phyloP scores from a whole-genome alignment of 1,140 invertebrate genomes.

The Palaemon carinicauda region DNA sequence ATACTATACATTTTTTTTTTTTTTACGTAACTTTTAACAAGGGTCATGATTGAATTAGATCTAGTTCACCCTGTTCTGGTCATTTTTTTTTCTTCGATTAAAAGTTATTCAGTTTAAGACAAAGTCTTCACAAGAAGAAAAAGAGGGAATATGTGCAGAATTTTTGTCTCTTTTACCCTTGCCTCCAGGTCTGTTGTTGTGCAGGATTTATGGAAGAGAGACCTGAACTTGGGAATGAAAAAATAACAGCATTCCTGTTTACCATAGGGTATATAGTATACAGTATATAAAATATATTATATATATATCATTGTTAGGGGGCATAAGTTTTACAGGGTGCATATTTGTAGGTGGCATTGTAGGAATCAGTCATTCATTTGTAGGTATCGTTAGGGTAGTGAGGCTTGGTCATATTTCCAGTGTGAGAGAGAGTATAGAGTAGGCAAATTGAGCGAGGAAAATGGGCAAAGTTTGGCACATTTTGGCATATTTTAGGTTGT shows the following conservation, averaged over 20 bases:
- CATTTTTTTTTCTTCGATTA: neutral
- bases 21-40: neutral
- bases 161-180: neutral
- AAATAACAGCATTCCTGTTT: no score
- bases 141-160: neutral
- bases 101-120: constrained; percentile 1
- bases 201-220: no score
- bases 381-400: constrained; percentile 24
- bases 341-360: constrained; percentile 24
- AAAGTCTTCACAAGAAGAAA: neutral
- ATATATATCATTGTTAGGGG: no score
- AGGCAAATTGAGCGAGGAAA: no score
- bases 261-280: neutral
- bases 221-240: no score
- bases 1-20: neutral
- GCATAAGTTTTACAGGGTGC: constrained; percentile 35
- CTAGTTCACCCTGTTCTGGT: constrained; percentile 4
- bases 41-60: constrained; percentile 18
- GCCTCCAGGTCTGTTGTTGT: neutral
- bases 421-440: no score
- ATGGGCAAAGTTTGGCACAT: no score
- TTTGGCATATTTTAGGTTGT: no score
- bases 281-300: no score
- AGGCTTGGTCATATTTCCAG: neutral
- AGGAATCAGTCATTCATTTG: constrained; percentile 34